A percentile compares a stretch with the other conserved stretches of the same genome.
Evolutionary conservation across 23 tunicate genomes (phyloP).

Genomic region (Trididemnum nubilum): DNA sequence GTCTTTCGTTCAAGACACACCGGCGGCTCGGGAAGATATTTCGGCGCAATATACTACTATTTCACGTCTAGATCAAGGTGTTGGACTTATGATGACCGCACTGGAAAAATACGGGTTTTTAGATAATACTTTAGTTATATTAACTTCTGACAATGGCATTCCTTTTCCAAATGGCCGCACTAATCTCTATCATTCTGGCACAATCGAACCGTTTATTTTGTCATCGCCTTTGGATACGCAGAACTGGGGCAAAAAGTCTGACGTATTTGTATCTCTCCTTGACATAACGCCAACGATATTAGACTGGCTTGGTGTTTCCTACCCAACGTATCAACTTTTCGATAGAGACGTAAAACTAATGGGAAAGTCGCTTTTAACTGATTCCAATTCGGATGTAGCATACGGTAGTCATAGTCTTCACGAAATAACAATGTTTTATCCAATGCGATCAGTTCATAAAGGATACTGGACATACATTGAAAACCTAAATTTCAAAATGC

Average conservation of each 20-base stretch:
- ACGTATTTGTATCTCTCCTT: constrained; percentile 40
- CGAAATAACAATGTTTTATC: constrained; percentile 90
- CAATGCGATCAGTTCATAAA: constrained; percentile 70
- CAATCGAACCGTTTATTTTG: constrained; percentile 58
- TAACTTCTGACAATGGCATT: constrained; percentile 86
- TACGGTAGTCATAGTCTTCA: constrained; percentile 81
- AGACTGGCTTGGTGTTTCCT: constrained; percentile 63
- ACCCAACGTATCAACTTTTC: constrained; percentile 72
- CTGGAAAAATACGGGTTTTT: constrained; percentile 45
- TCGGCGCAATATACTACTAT: constrained; percentile 89
- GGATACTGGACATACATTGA: constrained; percentile 44
- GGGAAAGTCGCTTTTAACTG: constrained; percentile 55
- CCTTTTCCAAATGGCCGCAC: constrained; percentile 92
- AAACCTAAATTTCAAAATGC: constrained; percentile 63
- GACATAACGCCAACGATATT: constrained; percentile 89
- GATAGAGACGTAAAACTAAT: constrained; percentile 47
- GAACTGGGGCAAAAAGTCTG: constrained; percentile 28
- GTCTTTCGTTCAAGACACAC: constrained; percentile 80
- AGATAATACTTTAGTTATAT: constrained; percentile 61
- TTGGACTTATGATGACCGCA: constrained; percentile 60
- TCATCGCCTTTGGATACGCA: constrained; percentile 46
- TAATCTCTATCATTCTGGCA: constrained; percentile 74
- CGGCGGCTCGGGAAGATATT: constrained; percentile 57
- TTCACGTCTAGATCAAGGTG: constrained; percentile 87
- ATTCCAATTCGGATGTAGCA: constrained; percentile 12